Evolutionary conservation across 2,888 invertebrate species (phyloP).

Genomic region (Melolontha melolontha): DNA sequence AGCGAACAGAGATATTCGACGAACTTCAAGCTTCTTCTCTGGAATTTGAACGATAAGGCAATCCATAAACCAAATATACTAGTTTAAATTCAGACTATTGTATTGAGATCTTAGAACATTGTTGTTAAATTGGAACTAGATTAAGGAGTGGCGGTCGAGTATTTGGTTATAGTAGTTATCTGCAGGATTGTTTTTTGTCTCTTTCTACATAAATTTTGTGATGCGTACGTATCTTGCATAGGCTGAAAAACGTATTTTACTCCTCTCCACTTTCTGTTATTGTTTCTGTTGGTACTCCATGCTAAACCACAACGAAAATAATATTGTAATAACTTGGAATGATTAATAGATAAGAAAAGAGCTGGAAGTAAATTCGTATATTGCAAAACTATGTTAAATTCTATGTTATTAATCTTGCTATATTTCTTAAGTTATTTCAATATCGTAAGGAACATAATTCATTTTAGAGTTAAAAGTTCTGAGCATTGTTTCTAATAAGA

Average conservation of each 20-base stretch:
- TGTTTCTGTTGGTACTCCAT: conserved; percentile 17
- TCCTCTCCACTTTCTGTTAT: conserved; percentile 1
- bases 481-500: no score
- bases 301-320: conserved; percentile 33
- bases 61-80: conserved; percentile 48
- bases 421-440: no score
- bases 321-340: conserved; percentile 24
- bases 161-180: conserved; percentile 23
- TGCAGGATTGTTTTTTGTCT: conserved; percentile 2
- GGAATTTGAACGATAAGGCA: conserved; percentile 36
- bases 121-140: conserved; percentile 52
- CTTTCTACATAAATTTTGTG: not conserved
- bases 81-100: conserved; percentile 50
- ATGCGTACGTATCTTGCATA: not conserved
- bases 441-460: no score
- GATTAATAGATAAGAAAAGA: conserved; percentile 40
- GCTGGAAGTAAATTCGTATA: no score
- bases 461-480: no score
- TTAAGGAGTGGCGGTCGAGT: conserved; percentile 48
- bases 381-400: no score
- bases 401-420: conserved; percentile 9
- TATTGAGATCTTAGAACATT: conserved; percentile 51
- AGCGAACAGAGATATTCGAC: conserved; percentile 5
- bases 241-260: conserved; percentile 8
- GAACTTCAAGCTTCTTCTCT: not conserved